Base-by-base conservation (phyloP, 2,888 invertebrate genomes). In the Drosophila infuscata region DNA sequence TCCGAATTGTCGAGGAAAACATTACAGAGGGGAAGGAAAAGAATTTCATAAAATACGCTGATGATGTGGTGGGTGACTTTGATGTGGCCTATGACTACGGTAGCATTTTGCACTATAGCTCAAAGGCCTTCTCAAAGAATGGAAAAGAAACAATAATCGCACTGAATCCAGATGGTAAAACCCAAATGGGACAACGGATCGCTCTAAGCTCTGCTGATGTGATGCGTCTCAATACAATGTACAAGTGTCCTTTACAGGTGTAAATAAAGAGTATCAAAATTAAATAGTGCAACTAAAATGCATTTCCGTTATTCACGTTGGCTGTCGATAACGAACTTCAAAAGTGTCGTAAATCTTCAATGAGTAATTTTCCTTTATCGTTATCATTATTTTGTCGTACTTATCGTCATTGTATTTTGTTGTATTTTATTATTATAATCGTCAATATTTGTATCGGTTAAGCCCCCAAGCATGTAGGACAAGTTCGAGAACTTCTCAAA, bases 31-130 rank as follows among this genome's bases (percentile, higher is more conserved):
- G 95, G 1, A 94, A 95, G 17, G 94, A 95, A 82, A 93, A 92
- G 38, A 97, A 97, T 93, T 97, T 97, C 92, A 94, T 94, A 58
- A 96, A 96, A 91, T 94, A 95, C 0, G 94, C 94, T 17, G 90
- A 92, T 11, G 92, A 93, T 12, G 93, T 91, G 17, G 94, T 95
- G 0, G 94, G 94, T 17, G 95, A 94, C 48, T 96, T 94, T 88
- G 96, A 95, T 5, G 94, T 96, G 36, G 92, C 94, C 0, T 97
- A 97, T 88, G 97, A 97, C 91, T 97, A 96, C 91, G 94, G 95
- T 73, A 97, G 96, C 79, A 95, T 97, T 3, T 95, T 97, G 95
- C 97, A 97, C 89, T 97, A 97, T 90, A 95, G 96, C 0, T 94
- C 94, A 33, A 94, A 94, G 20, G 96, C 96, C 0, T 97, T 96